Evolutionary conservation across 2,888 invertebrate genomes (phyloP), one percentile per base, ranked within the genome.

Genomic region (Aporophyla lueneburgensis): DNA sequence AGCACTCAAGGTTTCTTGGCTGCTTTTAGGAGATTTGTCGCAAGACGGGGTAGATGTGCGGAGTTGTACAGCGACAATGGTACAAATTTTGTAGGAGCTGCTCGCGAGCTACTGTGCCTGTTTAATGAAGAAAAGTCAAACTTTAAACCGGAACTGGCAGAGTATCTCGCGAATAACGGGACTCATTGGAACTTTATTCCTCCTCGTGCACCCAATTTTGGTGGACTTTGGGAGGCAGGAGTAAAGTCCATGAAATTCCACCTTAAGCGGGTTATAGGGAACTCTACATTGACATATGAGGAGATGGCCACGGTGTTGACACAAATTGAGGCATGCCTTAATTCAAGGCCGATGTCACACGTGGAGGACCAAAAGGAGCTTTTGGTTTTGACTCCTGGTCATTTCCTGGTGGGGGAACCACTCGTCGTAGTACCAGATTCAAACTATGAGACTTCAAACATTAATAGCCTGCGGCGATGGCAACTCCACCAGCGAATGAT

Each of bases 341-440:
- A 62, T 62, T 62, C 62, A 12, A 62, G 62, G 21, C 62, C 62
- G 21, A 46, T 46, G 46, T 12, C 46, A 46, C 12, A 46, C 12
- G 46, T 46, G 14, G 46, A 46, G 12, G 46, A 46, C 14, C 56
- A 65, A 65, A 19, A 49, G 2, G 46, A 63, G 46, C 24, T 46
- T 46, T n/a, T 24, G 9, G 46, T 63, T 3, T 24, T 63, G 24
- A 63, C 63, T n/a, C 63, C 63, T 63, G 63, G 46, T 63, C 63
- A 63, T 63, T 63, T 63, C 46, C 24, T 63, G 63, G 43, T 63
- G n/a, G 63, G 63, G 12, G 62, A 62, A 40, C 62, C 62, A 62
- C 40, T 40, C 40, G 43, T 62, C 40, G 56, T 56, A 56, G 56
- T 56, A 24, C 56, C 46, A 12, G 6, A 33, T 33, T 40, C 59